A percentile compares a stretch with the other conserved stretches of the same genome.
Evolutionary conservation across 1,140 invertebrate species (phyloP).

Genomic region (Macrotrachela quadricornifera): DNA sequence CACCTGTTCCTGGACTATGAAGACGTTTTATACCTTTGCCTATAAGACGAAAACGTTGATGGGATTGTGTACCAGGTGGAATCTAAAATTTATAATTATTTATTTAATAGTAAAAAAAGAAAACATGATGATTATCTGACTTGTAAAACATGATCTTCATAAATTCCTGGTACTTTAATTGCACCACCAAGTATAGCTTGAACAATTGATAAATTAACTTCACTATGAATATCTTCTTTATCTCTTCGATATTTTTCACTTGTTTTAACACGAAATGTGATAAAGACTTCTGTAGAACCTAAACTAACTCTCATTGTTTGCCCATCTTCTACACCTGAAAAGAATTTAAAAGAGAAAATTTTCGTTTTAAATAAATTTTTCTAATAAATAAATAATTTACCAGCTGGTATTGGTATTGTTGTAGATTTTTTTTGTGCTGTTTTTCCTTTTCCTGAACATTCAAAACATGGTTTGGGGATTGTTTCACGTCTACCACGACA

Average conservation of each 20-base stretch:
- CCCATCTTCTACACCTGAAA: conserved; percentile 57
- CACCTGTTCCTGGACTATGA: conserved; percentile 66
- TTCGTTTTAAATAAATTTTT: no score
- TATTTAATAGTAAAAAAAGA: no score
- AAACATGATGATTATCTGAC: conserved; percentile 74
- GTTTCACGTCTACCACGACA: conserved; percentile 66
- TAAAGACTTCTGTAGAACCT: conserved; percentile 59
- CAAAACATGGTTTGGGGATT: conserved; percentile 69
- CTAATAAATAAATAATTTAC: no score
- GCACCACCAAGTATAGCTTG: conserved; percentile 82
- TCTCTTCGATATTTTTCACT: conserved; percentile 76
- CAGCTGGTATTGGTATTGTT: conserved; percentile 78
- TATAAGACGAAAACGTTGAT: conserved; percentile 54
- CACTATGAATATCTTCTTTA: conserved; percentile 64
- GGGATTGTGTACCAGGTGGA: conserved; percentile 68
- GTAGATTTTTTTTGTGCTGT: conserved; percentile 68
- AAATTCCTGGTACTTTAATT: conserved; percentile 69
- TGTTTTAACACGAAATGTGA: conserved; percentile 65
- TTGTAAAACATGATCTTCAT: conserved; percentile 72
- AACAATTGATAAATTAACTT: conserved; percentile 37
- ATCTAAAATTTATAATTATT: conserved; percentile 47
- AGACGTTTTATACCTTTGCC: conserved; percentile 82
- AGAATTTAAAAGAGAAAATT: no score
- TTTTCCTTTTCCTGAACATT: conserved; percentile 79
- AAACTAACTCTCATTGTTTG: conserved; percentile 81